Conservation (phyloP, 2,888 invertebrate species). For the Melanostoma mellinum region DNA sequence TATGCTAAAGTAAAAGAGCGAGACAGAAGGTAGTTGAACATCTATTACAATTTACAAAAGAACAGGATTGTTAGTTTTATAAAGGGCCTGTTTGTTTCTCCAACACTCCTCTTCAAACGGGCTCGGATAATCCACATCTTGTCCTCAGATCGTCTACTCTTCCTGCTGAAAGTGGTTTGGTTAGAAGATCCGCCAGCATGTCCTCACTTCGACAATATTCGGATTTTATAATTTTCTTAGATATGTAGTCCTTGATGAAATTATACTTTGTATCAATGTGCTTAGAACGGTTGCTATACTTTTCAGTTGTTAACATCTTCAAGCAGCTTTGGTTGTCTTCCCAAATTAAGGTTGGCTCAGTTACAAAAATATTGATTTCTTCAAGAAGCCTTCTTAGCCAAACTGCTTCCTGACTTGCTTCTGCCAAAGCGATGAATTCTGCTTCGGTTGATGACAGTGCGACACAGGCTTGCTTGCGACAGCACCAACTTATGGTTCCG, state of each 20-base stretch:
- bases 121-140: background rate
- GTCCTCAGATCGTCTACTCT: background rate
- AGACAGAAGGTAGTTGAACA: no score
- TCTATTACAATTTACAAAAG: no score
- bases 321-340: constrained; percentile 1
- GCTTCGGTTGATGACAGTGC: background rate
- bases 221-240: background rate
- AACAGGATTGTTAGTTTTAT: no score
- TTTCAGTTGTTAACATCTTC: background rate
- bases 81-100: background rate
- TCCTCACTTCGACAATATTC: background rate
- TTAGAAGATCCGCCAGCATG: constrained; percentile 5
- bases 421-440: background rate
- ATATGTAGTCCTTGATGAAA: background rate
- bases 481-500: background rate
- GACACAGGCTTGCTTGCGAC: background rate
- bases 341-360: background rate
- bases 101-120: background rate
- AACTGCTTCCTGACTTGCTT: constrained; percentile 4
- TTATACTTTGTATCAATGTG: background rate
- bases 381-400: background rate
- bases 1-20: no score
- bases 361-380: background rate
- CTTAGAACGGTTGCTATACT: background rate
- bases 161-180: background rate